Evolutionary conservation across 2,888 invertebrate species (phyloP), one percentile per base, ranked within the genome.

Genomic region (Urechis unicinctus): DNA sequence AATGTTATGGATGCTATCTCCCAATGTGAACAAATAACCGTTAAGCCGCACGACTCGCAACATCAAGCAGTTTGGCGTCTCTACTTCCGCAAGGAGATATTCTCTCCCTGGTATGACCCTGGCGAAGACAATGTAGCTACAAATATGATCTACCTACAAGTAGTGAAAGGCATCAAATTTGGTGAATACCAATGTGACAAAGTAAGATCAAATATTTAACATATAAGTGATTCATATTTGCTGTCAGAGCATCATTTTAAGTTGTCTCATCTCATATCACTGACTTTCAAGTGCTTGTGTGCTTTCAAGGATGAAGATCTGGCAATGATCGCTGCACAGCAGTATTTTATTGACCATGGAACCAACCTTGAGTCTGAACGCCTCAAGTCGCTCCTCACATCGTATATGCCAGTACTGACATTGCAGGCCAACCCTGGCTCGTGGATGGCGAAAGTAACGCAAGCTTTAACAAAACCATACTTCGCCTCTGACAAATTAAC

Each of bases 1-100:
- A 97, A 98, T 78, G 97, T 99, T 0, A 96, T 98, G 95, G 98
- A 99, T 79, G 98, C 98, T 25, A 97, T 99, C 75, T 95, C 95
- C 0, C 97, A 98, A 76, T 98, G 98, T 77, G 98, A 99, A 74
- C 98, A 98, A 73, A 98, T 97, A 75, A 97, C 97, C 25, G 98
- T 97, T 81, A 98, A 98, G 77, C 96, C 97, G 80, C 61, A 61
- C 21, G 60, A 57, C 0, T 95, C 94, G 78, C 97, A 97, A 78
- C 82, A 96, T 53, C 97, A 96, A 76, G 97, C 97, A 0, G 97
- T 97, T 0, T 99, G 98, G 98, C 83, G 97, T 61, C 80, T 96
- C 58, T 96, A 96, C 60, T 96, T 96, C 81, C 84, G 95, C 45
- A 83, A 83, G 80, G 98, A 98, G 82, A 98, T 98, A 70, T 79